Conservation (phyloP, 2,113 vertebrate genomes). For the Puntigrus tetrazona region DNA sequence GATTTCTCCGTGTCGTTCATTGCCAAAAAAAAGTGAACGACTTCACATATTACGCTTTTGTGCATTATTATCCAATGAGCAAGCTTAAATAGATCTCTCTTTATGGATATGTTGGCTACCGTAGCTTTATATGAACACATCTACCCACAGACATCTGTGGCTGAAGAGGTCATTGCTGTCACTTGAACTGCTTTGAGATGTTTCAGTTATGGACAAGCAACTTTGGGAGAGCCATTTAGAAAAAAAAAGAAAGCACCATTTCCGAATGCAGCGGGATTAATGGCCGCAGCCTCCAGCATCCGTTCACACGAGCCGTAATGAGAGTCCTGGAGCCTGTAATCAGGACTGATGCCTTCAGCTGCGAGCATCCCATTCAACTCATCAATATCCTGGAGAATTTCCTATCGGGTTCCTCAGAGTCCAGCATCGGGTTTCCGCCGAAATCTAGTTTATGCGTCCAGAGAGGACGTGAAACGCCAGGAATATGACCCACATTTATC, state of each 20-base stretch:
- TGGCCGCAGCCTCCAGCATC: conserved; percentile 63
- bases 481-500: conserved; percentile 38
- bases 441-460: conserved; percentile 30
- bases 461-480: conserved; percentile 11
- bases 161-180: not conserved
- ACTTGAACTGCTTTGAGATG: not conserved
- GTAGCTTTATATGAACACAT: too few relatives aligned
- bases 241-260: not conserved
- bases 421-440: conserved; percentile 22
- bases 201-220: not conserved
- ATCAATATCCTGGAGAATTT: conserved; percentile 28
- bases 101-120: too few relatives aligned
- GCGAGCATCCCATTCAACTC: not conserved
- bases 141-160: not conserved
- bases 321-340: conserved; percentile 52
- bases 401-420: conserved; percentile 18
- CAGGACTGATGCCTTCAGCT: conserved; percentile 24
- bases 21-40: too few relatives aligned
- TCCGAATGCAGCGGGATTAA: not conserved
- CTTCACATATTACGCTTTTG: too few relatives aligned
- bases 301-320: conserved; percentile 77
- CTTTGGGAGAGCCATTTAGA: not conserved
- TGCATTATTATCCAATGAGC: too few relatives aligned
- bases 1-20: too few relatives aligned
- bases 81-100: too few relatives aligned